These are phyloP conservation scores for Nematopogon swammerdamellus DNA, from an alignment of 2,888 invertebrate species.

Conservation along the genomic window DNA sequence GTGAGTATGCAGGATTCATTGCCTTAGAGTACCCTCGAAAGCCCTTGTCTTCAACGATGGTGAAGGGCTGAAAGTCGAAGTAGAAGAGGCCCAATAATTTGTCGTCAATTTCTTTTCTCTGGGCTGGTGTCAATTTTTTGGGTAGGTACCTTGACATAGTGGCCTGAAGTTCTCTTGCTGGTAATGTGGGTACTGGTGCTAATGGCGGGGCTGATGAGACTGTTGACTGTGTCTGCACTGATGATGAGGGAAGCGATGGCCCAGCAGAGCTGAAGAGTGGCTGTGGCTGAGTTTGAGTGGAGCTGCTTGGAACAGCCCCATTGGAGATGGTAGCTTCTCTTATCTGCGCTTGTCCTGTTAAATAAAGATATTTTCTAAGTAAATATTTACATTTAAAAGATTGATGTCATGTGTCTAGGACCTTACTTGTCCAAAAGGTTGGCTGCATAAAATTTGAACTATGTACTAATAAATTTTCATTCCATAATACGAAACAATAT, in stretches of 20 bases:
- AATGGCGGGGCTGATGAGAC: background rate
- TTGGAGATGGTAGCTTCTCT: too few species aligned
- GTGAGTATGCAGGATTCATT: background rate
- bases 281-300: too few species aligned
- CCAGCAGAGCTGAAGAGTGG: too few species aligned
- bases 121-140: background rate
- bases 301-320: too few species aligned
- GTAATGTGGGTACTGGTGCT: background rate
- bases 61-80: background rate
- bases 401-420: too few species aligned
- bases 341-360: too few species aligned
- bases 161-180: background rate
- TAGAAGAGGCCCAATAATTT: background rate
- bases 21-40: background rate
- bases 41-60: background rate
- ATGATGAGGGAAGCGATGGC: background rate
- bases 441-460: too few species aligned
- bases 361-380: too few species aligned
- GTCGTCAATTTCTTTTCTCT: background rate
- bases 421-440: too few species aligned
- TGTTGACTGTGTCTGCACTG: background rate
- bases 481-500: too few species aligned
- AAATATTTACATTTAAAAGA: too few species aligned
- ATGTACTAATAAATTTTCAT: too few species aligned
- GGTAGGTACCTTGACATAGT: background rate